Conservation (phyloP, 1,140 invertebrate genomes). For the Conopomorpha cramerella region DNA sequence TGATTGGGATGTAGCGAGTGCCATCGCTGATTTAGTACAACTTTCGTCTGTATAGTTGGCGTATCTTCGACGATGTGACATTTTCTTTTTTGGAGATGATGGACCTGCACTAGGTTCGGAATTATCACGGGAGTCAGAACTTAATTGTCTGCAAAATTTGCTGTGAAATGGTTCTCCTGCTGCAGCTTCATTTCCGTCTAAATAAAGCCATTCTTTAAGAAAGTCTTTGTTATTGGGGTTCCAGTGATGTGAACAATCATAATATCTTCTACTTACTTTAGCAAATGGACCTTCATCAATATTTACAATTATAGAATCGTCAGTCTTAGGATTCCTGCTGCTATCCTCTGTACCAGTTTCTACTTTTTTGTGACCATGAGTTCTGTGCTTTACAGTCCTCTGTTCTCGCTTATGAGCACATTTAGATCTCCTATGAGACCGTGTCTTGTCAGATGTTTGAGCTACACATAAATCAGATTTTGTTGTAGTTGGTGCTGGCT, state of each 20-base stretch:
- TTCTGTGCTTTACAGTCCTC: slow-evolving; percentile 22
- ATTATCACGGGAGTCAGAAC: slow-evolving; percentile 56
- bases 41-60: slow-evolving; percentile 48
- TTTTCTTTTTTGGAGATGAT: slow-evolving; percentile 46
- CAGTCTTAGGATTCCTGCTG: slow-evolving; percentile 26
- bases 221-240: slow-evolving; percentile 37
- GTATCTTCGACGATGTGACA: slow-evolving; percentile 35
- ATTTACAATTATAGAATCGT: slow-evolving; percentile 37
- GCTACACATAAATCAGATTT: no score
- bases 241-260: slow-evolving; percentile 35
- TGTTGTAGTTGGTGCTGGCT: slow-evolving; percentile 31
- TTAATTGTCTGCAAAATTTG: slow-evolving; percentile 46
- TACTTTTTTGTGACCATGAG: no score
- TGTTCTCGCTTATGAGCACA: slow-evolving; percentile 34
- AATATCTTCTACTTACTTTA: slow-evolving; percentile 39
- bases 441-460: neutral
- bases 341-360: slow-evolving; percentile 43
- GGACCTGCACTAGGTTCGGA: slow-evolving; percentile 50
- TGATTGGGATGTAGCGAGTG: slow-evolving; percentile 34
- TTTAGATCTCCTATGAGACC: slow-evolving; percentile 1
- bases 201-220: slow-evolving; percentile 49
- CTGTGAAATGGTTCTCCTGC: slow-evolving; percentile 45
- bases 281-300: slow-evolving; percentile 44
- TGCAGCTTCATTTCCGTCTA: slow-evolving; percentile 32
- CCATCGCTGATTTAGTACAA: slow-evolving; percentile 52